These are phyloP conservation scores for Stramonita haemastoma DNA, from an alignment of 2,888 invertebrate genomes.

Conservation along the genomic window DNA sequence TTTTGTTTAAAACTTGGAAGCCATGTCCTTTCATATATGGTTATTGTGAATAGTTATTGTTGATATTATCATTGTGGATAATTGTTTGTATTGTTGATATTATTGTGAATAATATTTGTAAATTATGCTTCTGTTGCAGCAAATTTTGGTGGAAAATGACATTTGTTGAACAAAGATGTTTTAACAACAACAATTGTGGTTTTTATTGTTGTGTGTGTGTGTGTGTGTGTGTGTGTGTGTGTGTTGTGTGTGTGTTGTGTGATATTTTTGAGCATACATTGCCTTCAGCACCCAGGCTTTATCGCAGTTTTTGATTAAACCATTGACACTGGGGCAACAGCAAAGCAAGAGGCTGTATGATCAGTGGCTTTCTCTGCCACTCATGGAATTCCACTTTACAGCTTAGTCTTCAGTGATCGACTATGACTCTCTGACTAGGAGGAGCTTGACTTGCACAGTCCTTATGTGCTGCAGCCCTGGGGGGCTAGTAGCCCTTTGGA, in stretches of 20 bases:
- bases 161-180: conserved; percentile 4
- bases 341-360: too few species aligned
- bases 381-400: too few species aligned
- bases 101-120: neutral
- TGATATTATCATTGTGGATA: neutral
- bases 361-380: too few species aligned
- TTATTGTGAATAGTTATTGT: neutral
- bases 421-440: too few species aligned
- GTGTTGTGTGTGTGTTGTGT: conserved; percentile 10
- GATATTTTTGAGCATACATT: too few species aligned
- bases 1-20: neutral
- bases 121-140: neutral
- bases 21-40: neutral
- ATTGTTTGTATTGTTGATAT: neutral
- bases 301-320: too few species aligned
- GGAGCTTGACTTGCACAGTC: too few species aligned
- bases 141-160: neutral
- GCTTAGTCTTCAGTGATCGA: too few species aligned
- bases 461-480: too few species aligned
- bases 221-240: neutral
- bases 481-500: too few species aligned
- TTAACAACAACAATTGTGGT: neutral
- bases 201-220: neutral
- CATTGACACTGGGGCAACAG: too few species aligned
- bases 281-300: too few species aligned